These are phyloP conservation scores for Melanogrammus aeglefinus DNA, from an alignment of 2,797 vertebrate genomes.

Conservation along the genomic window DNA sequence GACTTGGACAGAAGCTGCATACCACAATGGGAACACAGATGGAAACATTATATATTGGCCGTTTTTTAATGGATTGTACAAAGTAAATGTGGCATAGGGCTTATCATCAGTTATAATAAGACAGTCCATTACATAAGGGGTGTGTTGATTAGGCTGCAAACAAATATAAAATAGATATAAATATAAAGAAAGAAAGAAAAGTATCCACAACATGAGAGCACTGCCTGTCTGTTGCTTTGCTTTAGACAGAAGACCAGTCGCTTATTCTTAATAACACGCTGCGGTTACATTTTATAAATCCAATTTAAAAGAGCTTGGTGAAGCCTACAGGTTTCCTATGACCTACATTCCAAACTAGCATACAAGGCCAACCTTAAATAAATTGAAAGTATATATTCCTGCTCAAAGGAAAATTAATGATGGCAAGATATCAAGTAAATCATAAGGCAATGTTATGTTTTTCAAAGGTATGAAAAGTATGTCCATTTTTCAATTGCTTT, in stretches of 20 bases:
- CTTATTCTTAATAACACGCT: too few relatives aligned
- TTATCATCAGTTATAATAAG: not conserved
- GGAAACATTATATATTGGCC: not conserved
- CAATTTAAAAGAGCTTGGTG: too few relatives aligned
- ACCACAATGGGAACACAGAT: constrained; percentile 49
- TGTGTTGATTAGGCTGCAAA: too few relatives aligned
- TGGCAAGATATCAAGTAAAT: not conserved
- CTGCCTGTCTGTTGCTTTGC: too few relatives aligned
- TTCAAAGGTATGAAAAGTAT: not conserved
- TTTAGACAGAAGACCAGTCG: too few relatives aligned
- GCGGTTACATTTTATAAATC: too few relatives aligned
- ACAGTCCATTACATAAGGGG: too few relatives aligned
- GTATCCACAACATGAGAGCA: too few relatives aligned
- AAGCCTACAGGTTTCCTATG: too few relatives aligned
- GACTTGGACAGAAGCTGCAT: constrained; percentile 95
- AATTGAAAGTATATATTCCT: not conserved
- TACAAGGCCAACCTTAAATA: not conserved
- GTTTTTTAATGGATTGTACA: not conserved
- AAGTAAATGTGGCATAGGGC: not conserved
- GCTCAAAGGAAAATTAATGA: not conserved
- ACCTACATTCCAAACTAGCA: too few relatives aligned
- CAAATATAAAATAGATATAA: too few relatives aligned
- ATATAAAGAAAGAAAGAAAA: too few relatives aligned
- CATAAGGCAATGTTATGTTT: not conserved
- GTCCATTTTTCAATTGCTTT: not conserved